Evolutionary conservation across 2,797 vertebrate genomes (phyloP).

Genomic region (Coccyzus lansbergi): DNA sequence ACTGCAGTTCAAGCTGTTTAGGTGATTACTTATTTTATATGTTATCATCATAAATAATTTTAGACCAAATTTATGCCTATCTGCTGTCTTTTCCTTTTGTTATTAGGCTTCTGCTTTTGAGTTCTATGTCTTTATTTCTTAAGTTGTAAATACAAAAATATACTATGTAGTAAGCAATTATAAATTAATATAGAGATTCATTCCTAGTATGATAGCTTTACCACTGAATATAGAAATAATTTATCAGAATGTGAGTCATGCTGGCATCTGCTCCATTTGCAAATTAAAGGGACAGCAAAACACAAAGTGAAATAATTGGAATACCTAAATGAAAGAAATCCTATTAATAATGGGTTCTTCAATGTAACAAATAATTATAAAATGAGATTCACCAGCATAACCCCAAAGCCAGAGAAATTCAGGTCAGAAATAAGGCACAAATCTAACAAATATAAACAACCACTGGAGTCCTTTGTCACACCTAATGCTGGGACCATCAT

Average conservation of each 20-base stretch:
- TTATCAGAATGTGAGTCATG: background rate
- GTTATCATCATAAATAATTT: background rate
- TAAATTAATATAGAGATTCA: background rate
- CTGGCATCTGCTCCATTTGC: conserved; percentile 29
- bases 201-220: conserved; percentile 4
- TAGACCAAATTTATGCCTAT: background rate
- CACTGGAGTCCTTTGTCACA: background rate
- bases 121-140: background rate
- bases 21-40: background rate
- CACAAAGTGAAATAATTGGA: background rate
- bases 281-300: conserved; percentile 8
- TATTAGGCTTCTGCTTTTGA: background rate
- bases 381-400: background rate
- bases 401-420: background rate
- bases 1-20: background rate
- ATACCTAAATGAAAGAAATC: background rate
- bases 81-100: background rate
- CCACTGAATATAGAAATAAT: conserved; percentile 21
- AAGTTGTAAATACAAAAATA: background rate
- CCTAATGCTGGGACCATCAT: background rate
- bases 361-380: background rate
- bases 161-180: conserved; percentile 15
- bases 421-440: background rate
- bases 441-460: background rate
- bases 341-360: background rate